Conservation (phyloP, 2,113 vertebrate genomes). For the Ictalurus punctatus region DNA sequence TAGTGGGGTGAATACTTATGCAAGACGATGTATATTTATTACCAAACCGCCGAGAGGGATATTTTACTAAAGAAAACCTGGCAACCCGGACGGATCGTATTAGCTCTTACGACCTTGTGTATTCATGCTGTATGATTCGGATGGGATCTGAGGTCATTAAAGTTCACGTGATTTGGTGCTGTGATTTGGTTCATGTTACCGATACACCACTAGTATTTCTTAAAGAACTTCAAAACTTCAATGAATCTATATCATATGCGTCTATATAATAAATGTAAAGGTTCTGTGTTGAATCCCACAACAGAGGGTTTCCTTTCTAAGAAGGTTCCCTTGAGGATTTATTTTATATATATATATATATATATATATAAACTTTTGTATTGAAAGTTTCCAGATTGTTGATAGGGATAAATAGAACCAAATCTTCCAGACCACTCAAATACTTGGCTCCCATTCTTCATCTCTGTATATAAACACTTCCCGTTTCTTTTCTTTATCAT, state of each 20-base stretch:
- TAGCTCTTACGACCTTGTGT: neutral
- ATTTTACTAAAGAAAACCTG: neutral
- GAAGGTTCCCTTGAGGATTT: too few relatives aligned
- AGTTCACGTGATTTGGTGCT: neutral
- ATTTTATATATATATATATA: too few relatives aligned
- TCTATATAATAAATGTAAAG: too few relatives aligned
- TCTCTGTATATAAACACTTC: neutral
- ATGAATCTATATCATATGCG: too few relatives aligned
- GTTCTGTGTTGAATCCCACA: too few relatives aligned
- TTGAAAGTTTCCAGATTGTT: too few relatives aligned
- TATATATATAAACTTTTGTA: too few relatives aligned
- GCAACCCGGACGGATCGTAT: neutral
- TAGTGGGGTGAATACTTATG: neutral
- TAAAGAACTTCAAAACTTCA: too few relatives aligned
- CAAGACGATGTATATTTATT: neutral
- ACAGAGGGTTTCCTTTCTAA: too few relatives aligned
- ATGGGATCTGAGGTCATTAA: conserved; percentile 16
- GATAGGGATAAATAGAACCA: too few relatives aligned
- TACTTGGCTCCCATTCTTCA: neutral
- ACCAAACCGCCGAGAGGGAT: neutral
- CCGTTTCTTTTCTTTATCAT: neutral
- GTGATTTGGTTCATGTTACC: neutral
- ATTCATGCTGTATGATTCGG: neutral
- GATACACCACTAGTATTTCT: too few relatives aligned
- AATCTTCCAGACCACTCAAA: too few relatives aligned